Conservation (phyloP, 1,140 invertebrate genomes). For the Hylaeus volcanicus region DNA sequence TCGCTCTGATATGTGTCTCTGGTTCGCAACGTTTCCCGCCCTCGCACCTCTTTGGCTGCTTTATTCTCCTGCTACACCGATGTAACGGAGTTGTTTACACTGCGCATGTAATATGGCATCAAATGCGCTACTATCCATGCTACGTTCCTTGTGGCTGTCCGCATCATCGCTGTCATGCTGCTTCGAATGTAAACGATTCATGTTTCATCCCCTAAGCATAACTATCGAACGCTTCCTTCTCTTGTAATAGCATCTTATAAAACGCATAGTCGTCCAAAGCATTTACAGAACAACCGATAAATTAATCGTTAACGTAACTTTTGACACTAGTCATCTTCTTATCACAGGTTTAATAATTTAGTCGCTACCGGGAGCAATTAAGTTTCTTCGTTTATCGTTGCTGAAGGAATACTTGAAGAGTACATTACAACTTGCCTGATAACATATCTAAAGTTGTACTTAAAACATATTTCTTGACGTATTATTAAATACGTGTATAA, state of each 20-base stretch:
- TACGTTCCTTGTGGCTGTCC: not conserved
- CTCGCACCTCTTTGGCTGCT: conserved; percentile 71
- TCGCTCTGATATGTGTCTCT: conserved; percentile 76
- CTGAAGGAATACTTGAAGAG: too few species aligned
- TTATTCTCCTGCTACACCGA: conserved; percentile 78
- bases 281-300: too few species aligned
- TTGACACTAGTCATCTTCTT: not conserved
- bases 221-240: not conserved
- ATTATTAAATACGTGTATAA: too few species aligned
- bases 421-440: too few species aligned
- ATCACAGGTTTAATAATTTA: not conserved
- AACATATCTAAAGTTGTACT: too few species aligned
- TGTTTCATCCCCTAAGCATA: not conserved
- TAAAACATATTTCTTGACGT: too few species aligned
- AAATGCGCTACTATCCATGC: conserved; percentile 49
- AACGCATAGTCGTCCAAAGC: too few species aligned
- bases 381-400: too few species aligned
- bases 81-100: conserved; percentile 82
- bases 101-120: conserved; percentile 80
- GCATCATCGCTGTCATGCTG: not conserved
- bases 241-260: not conserved
- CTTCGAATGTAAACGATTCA: not conserved
- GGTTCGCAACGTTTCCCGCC: conserved; percentile 78
- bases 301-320: too few species aligned
- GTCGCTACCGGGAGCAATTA: too few species aligned